Conservation (phyloP, 2,888 invertebrate species). For the Galerucella calmariensis region DNA sequence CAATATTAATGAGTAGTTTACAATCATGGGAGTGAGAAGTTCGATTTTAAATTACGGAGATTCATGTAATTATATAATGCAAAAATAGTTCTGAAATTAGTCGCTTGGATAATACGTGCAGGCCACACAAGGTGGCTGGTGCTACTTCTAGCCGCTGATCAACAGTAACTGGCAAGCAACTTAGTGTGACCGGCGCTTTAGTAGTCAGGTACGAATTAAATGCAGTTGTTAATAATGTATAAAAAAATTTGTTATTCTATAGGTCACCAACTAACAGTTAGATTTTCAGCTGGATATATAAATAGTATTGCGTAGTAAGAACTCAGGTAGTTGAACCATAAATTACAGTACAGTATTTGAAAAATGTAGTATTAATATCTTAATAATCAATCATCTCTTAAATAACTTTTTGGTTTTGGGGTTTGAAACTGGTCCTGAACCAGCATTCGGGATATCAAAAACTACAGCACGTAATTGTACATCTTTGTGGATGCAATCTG, state of each 20-base stretch:
- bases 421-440: too few relatives aligned
- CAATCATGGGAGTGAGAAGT: not conserved
- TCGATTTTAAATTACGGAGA: not conserved
- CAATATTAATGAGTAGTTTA: not conserved
- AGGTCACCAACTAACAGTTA: not conserved
- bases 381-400: too few relatives aligned
- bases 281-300: not conserved
- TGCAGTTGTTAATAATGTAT: not conserved
- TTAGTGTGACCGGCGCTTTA: not conserved
- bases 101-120: not conserved
- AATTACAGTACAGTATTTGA: not conserved
- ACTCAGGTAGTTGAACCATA: not conserved
- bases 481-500: too few relatives aligned
- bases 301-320: not conserved
- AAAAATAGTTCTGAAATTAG: not conserved
- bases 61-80: not conserved
- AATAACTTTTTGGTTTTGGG: too few relatives aligned
- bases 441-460: too few relatives aligned
- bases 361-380: not conserved
- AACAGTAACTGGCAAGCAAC: too few relatives aligned
- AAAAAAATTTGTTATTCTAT: slow-evolving; percentile 2
- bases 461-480: too few relatives aligned
- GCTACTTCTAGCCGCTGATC: too few relatives aligned
- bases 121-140: too few relatives aligned
- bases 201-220: not conserved